Evolutionary conservation across 2,113 vertebrate species (phyloP), one percentile per base, ranked within the genome.

Genomic region (Thunnus thynnus): DNA sequence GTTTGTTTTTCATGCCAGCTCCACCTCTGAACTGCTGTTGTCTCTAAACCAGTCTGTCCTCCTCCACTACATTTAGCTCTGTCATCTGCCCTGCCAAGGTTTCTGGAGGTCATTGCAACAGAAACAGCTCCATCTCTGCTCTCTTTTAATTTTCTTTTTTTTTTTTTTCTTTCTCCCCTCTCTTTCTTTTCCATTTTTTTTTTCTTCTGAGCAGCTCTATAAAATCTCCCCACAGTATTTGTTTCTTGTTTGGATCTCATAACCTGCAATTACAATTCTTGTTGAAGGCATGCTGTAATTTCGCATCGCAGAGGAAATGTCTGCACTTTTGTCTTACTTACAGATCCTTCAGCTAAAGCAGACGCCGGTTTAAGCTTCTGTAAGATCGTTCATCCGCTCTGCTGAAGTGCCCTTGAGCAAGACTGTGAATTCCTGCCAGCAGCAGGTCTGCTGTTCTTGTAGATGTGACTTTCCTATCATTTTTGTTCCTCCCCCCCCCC

Each of bases 61-160:
- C 88, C 83, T 89, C 78, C 78, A 60, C 90, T 71, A 78, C 84
- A 77, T 89, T 91, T 89, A 86, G 86, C 86, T 82, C 77, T 52
- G 87, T 86, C 87, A 64, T 80, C 57, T 48, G 78, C 46, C 72
- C 78, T 72, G 89, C 86, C 86, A 83, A 89, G 86, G 86, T 86
- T 71, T 50, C 66, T 5, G 17, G 86, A 85, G 89, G 86, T 89
- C 91, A 90, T 52, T 3, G 67, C 63, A 48, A 57, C 78, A 80
- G 57, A 85, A 79, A 58, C 81, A 4, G 61, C 74, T 84, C 76
- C 82, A 55, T 74, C 79, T 70, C 80, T 68, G 54, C 67, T 73
- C 54, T 69, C 58, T 73, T 44, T 71, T 56, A 8, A 41, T 41
- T 44, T 30, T 30, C 27, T 14, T 78, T 8, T 36, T 44, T 30